phyloP scores from a whole-genome alignment of 1,140 invertebrate species.

The Drosophila biarmipes region DNA sequence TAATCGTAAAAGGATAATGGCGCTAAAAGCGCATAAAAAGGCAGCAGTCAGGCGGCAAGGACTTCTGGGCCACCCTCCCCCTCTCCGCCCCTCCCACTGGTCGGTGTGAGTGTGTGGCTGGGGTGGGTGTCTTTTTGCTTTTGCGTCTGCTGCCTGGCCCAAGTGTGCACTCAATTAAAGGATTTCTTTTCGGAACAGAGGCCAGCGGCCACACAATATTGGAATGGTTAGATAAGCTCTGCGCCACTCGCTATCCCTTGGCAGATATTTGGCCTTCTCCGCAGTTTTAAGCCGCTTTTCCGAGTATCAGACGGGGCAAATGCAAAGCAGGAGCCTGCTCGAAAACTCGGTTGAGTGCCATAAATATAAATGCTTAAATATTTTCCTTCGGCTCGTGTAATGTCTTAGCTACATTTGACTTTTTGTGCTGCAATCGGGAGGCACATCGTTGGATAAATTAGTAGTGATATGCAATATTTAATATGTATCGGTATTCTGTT shows the following conservation, averaged over 20 bases:
- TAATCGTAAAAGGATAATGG: slow-evolving; percentile 83
- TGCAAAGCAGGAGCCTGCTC: background rate
- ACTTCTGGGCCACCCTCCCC: background rate
- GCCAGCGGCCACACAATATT: slow-evolving; percentile 50
- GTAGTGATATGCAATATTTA: too few relatives aligned
- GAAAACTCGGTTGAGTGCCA: background rate
- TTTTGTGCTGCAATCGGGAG: too few relatives aligned
- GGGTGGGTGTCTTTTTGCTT: slow-evolving; percentile 12
- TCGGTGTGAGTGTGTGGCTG: background rate
- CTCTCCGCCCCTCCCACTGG: too few relatives aligned
- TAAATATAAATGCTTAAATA: background rate
- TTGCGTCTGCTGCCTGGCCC: slow-evolving; percentile 48
- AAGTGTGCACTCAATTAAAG: slow-evolving; percentile 82
- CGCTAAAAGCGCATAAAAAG: slow-evolving; percentile 81
- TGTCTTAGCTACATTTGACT: background rate
- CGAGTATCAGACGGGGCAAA: background rate
- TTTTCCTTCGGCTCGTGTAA: background rate
- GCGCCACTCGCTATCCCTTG: background rate
- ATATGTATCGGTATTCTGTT: too few relatives aligned
- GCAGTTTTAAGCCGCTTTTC: background rate
- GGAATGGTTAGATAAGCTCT: slow-evolving; percentile 52
- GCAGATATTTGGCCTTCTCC: background rate
- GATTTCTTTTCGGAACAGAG: slow-evolving; percentile 55
- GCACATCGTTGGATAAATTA: too few relatives aligned
- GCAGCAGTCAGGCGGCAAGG: slow-evolving; percentile 30